phyloP scores from a whole-genome alignment of 2,797 vertebrate genomes.

The Alcedo atthis region DNA sequence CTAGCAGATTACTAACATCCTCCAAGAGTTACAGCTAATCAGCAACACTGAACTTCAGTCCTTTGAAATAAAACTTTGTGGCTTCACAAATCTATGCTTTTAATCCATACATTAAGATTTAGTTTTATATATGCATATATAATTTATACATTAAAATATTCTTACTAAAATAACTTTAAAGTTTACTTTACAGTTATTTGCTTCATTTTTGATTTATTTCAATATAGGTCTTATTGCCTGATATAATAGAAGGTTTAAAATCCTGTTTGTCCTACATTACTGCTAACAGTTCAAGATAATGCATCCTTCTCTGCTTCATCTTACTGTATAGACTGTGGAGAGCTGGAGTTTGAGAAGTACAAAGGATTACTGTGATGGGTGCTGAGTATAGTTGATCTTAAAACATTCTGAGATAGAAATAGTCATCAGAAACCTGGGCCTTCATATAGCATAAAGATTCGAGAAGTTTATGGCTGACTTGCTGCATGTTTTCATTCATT shows the following conservation, averaged over 20 bases:
- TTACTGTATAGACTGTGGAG: background rate
- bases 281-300: background rate
- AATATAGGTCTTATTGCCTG: background rate
- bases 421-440: background rate
- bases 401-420: background rate
- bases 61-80: background rate
- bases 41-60: background rate
- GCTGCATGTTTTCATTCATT: background rate
- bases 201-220: background rate
- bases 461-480: background rate
- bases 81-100: background rate
- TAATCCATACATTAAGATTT: background rate
- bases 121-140: background rate
- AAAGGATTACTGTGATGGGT: background rate
- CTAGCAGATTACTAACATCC: background rate
- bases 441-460: background rate
- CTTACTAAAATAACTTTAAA: background rate
- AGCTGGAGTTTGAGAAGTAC: background rate
- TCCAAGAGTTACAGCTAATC: background rate
- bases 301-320: background rate
- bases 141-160: background rate
- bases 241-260: background rate
- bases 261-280: background rate
- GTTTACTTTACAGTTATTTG: background rate
- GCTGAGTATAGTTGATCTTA: background rate